Conservation (phyloP, 1,140 invertebrate genomes). For the Caerostris extrusa region DNA sequence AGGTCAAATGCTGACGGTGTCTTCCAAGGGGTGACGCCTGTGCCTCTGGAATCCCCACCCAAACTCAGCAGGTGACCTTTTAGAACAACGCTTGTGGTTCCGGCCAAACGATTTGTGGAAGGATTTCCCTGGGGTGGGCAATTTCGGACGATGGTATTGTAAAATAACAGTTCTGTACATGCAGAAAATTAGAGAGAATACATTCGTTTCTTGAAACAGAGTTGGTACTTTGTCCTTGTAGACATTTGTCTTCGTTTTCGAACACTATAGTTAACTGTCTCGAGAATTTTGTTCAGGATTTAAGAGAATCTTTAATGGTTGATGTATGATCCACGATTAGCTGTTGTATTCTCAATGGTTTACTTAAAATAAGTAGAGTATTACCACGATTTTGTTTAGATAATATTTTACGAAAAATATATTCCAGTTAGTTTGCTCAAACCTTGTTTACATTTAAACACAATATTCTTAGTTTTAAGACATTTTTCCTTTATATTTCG, state of each 20-base stretch:
- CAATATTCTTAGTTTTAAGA: too few relatives aligned
- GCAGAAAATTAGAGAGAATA: background rate
- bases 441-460: too few relatives aligned
- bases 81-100: background rate
- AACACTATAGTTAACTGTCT: background rate
- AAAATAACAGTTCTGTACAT: background rate
- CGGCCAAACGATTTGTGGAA: too few relatives aligned
- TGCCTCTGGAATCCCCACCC: background rate
- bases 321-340: too few relatives aligned
- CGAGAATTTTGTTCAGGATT: too few relatives aligned
- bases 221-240: background rate
- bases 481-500: too few relatives aligned
- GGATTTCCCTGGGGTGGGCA: background rate
- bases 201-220: background rate
- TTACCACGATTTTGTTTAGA: too few relatives aligned
- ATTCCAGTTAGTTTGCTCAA: too few relatives aligned
- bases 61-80: slow-evolving; percentile 8
- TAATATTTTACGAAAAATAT: too few relatives aligned
- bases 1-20: slow-evolving; percentile 36
- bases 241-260: background rate
- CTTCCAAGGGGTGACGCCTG: background rate
- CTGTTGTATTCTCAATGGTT: too few relatives aligned
- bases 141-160: background rate
- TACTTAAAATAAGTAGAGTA: too few relatives aligned
- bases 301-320: too few relatives aligned